Evolutionary conservation across 92 coral and sea anemone genomes (phyloP).

Genomic region (Metridium senile): DNA sequence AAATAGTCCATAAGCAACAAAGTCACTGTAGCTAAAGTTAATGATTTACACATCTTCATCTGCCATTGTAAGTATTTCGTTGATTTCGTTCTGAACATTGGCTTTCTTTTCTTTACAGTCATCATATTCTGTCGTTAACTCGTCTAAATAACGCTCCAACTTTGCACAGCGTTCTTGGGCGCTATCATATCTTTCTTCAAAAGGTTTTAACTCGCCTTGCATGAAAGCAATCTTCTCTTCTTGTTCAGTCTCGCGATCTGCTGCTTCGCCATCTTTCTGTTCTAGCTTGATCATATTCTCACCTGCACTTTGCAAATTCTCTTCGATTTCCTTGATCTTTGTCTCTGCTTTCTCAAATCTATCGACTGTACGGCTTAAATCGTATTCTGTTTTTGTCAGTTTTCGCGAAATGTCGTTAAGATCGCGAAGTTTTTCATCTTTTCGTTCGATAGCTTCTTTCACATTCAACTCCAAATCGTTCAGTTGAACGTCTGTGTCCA

Average conservation of each 20-base stretch:
- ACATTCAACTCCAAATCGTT: constrained; percentile 33
- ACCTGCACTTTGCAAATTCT: constrained; percentile 45
- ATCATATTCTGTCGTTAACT: constrained; percentile 39
- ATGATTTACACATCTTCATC: constrained; percentile 3
- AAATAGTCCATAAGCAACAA: background rate
- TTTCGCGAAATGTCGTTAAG: constrained; percentile 58
- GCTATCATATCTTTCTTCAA: constrained; percentile 34
- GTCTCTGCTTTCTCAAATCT: constrained; percentile 42
- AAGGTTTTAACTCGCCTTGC: constrained; percentile 40
- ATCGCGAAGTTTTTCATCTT: constrained; percentile 47
- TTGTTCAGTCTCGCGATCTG: constrained; percentile 52
- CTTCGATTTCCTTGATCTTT: constrained; percentile 42
- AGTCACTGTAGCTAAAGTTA: background rate
- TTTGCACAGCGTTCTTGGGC: constrained; percentile 27
- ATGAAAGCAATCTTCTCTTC: constrained; percentile 54
- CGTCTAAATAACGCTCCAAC: constrained; percentile 34
- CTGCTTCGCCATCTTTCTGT: constrained; percentile 50
- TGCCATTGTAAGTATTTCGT: constrained; percentile 17
- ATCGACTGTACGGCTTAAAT: constrained; percentile 33
- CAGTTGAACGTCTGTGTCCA: constrained; percentile 58
- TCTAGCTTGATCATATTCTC: constrained; percentile 56
- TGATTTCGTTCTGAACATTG: constrained; percentile 27
- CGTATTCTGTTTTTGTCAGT: constrained; percentile 55
- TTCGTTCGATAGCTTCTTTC: constrained; percentile 35
- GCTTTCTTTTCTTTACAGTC: constrained; percentile 28